Evolutionary conservation across 2,797 vertebrate species (phyloP), one percentile per base, ranked within the genome.

Genomic region (Erethizon dorsatum): DNA sequence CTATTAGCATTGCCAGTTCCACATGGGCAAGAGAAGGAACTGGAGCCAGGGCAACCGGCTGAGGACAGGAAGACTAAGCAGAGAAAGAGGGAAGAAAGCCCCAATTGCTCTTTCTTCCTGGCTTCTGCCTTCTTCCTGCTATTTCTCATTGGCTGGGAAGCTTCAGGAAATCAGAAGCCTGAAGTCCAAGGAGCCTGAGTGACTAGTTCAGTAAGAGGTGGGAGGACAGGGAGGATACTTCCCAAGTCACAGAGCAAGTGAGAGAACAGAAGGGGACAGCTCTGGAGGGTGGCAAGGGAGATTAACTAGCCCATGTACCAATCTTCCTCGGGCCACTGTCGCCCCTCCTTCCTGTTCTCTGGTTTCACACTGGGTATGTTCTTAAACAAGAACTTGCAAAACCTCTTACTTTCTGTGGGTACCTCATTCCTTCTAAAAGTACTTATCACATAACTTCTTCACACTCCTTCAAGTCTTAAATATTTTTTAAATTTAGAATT

Each of bases 401-500:
- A 54, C 20, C 12, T 37, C 33, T 87, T 79, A n/a, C 47, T 69
- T 90, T 80, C 56, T 56, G 28, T 52, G 26, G 15, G 26, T 77
- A 71, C 18, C 4, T 50, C 71, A 5, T 69, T 82, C 52, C 73
- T 94, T 79, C 50, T 28, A 45, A 4, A 3, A 24, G 71, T 45
- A 65, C 13, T 93, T 11, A 15, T 73, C 59, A 52, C 2, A 86
- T 56, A 52, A 9, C n/a, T 75, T 63, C 54, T 69, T 90, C 69
- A 88, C n/a, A 10, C 3, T 83, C 5, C 57, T 92, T 89, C 71
- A 83, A 84, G 8, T 89, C 12, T 45, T 73, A 75, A 78, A 31
- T 71, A 84, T 78, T 37, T 79, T 88, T 78, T 67, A 45, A 73
- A 65, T 52, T n/a, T 13, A 73, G 84, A 63, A 54, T 45, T 78